Evolutionary conservation across 2,888 invertebrate species (phyloP).

Genomic region (Plusia festucae): DNA sequence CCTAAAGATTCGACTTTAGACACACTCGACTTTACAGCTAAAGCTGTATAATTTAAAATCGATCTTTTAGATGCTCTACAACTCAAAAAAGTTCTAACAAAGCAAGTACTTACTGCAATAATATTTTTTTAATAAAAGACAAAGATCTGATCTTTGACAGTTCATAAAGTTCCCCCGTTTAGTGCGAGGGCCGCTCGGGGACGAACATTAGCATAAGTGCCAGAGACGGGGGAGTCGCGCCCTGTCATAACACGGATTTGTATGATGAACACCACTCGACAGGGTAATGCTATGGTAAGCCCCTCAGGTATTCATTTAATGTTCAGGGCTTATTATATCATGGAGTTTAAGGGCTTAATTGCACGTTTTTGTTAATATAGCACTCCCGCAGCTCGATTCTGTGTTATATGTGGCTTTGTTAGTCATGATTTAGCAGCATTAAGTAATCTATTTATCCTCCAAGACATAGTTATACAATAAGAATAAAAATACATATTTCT

Average conservation of each 20-base stretch:
- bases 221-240: slow-evolving; percentile 38
- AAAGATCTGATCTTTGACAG: not conserved
- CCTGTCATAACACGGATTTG: slow-evolving; percentile 44
- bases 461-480: no score
- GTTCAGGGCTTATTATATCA: not conserved
- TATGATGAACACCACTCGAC: slow-evolving; percentile 36
- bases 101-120: not conserved
- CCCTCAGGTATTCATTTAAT: not conserved
- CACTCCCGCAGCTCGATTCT: no score
- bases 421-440: no score
- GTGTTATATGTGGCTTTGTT: no score
- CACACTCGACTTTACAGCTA: no score
- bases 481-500: no score
- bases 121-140: not conserved
- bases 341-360: not conserved
- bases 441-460: no score
- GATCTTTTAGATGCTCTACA: no score
- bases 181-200: slow-evolving; percentile 9
- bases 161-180: not conserved
- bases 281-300: not conserved
- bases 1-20: no score
- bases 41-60: no score
- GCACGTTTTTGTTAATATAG: not conserved
- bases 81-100: not conserved
- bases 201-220: slow-evolving; percentile 56